Evolutionary conservation across 2,888 invertebrate species (phyloP), one percentile per base, ranked within the genome.

Genomic region (Mystacides longicornis): DNA sequence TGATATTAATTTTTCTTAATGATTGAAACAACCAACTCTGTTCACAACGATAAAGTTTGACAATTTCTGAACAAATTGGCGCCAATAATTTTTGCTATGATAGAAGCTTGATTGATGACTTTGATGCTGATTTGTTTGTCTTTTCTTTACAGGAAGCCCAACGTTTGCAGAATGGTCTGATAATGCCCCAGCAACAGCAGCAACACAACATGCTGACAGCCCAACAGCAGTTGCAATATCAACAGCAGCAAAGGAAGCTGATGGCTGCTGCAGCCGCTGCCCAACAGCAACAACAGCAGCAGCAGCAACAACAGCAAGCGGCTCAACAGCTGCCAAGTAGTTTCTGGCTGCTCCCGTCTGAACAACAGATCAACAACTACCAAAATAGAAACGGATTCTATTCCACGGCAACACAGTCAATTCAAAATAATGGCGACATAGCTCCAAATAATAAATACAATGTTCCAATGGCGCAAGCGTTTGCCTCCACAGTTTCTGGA

Each of bases 401-500:
- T 49, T 65, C 60, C 46, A 27, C 27, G 14, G 37, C 37, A 37
- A 37, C 37, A 16, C 37, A 37, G 37, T 37, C 37, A 3, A 37
- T 37, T 37, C 37, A 37, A 37, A 37, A 37, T 14, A 50, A 53
- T 67, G 64, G 49, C 42, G 57, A 55, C 46, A 53, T 55, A 37
- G 51, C 43, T 20, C 55, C 57, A 23, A 56, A 52, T 14, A 56
- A 56, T 47, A 52, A 56, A 46, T 56, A 50, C 23, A 42, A 37
- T 37, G 16, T 37, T 37, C 37, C 37, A 37, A 37, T 37, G 37
- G 14, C 37, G 4, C 37, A 37, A 16, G 37, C 37, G 4, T 37
- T 37, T 14, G 37, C 37, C 14, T 48, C 58, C 9, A 45, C 55
- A 0, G 74, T 74, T 62, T 64, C 74, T 63, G 71, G 73, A 63